Base-by-base conservation (phyloP, 2,797 vertebrate species). In the Centropyge bicolor region DNA sequence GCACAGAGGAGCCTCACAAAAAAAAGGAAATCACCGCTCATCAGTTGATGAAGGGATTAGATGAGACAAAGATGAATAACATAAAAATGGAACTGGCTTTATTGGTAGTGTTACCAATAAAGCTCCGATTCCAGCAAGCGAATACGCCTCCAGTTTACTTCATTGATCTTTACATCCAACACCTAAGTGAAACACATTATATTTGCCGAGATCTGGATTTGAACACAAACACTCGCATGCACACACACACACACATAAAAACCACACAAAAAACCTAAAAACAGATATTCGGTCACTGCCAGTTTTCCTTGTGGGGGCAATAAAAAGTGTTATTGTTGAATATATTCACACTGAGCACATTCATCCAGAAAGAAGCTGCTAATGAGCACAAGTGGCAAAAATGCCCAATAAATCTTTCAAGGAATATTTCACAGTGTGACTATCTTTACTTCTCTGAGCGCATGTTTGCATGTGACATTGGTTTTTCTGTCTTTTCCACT, bases 31-130 rank as follows among this genome's bases (percentile, higher is more conserved):
- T 73, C 49, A 51, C 8, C 0, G 20, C 48, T 84, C 63, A 76
- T 82, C 74, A 78, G 74, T 41, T 80, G 64, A 88, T 66, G 55
- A 75, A 51, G 52, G 69, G 61, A 84, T 91, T 75, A 68, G 57
- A 83, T 31, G 41, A 76, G 38, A 78, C 55, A 63, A 66, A 73
- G 51, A 75, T 81, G 46, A 71, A 31, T 11, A 31, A 52, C 56
- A 24, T 41, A 5, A 83, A 40, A 81, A 78, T n/a, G 46, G 51
- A 75, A 83, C 49, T 13, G 24, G 24, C 24, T 51, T 40, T 38
- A 10, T 16, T n/a, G n/a, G 31, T 19, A 43, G 56, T 20, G 67
- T 52, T 76, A 27, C 60, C 59, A 70, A 48, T 55, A 17, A 19
- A 45, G 70, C 55, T 41, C 22, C 2, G 60, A 65, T 35, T 77